Conservation (phyloP, 2,797 vertebrate species). For the Parotocinclus haroldoi region DNA sequence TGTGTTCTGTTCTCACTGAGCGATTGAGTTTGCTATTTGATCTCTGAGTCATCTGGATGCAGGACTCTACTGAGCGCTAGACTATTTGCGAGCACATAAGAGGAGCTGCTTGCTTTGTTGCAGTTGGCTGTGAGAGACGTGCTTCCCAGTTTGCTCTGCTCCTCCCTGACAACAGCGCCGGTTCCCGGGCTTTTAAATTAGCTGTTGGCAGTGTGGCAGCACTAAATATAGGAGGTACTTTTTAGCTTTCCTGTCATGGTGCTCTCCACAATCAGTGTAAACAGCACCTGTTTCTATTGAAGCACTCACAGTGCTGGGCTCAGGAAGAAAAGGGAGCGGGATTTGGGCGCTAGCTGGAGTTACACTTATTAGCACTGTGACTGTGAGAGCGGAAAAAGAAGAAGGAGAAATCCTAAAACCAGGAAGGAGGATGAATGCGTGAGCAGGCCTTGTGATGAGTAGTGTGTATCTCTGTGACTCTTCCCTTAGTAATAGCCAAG, state of each 20-base stretch:
- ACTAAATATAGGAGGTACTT: constrained; percentile 50
- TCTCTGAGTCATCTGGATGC: too few species aligned
- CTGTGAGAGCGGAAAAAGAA: neutral
- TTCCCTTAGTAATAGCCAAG: constrained; percentile 26
- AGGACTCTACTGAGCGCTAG: too few species aligned
- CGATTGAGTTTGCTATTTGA: too few species aligned
- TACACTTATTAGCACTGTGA: neutral
- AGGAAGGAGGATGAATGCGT: too few species aligned
- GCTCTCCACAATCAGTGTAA: constrained; percentile 37
- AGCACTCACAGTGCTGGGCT: constrained; percentile 15
- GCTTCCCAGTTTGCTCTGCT: constrained; percentile 35
- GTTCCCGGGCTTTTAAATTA: constrained; percentile 50
- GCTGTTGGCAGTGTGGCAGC: constrained; percentile 39
- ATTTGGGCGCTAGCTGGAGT: neutral
- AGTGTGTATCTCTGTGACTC: constrained; percentile 10
- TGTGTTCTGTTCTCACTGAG: too few species aligned
- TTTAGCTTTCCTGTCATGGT: constrained; percentile 45
- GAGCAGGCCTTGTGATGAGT: too few species aligned
- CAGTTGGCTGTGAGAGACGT: constrained; percentile 25
- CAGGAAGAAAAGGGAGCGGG: constrained; percentile 1
- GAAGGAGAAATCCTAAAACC: neutral
- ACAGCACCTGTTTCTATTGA: constrained; percentile 49
- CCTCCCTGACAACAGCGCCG: constrained; percentile 49
- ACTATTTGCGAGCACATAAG: neutral
- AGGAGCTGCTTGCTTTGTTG: constrained; percentile 26